Percentiles rank a stretch among this genome's conserved stretches.
Conservation (phyloP, 2,888 invertebrate species). For the Andricus curvator region DNA sequence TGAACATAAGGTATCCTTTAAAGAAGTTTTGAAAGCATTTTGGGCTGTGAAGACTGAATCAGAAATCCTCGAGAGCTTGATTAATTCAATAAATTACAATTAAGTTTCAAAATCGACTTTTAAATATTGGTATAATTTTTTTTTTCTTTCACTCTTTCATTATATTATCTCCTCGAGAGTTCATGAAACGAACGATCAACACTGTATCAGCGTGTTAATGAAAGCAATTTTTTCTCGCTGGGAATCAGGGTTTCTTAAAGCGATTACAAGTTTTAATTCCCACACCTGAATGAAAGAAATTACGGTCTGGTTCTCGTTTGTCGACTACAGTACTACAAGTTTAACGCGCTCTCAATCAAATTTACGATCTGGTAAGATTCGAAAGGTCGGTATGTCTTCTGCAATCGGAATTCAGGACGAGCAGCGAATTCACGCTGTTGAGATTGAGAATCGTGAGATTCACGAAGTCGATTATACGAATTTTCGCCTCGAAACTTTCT, state of each 20-base stretch:
- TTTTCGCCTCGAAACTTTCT: slow-evolving; percentile 37
- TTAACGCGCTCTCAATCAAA: slow-evolving; percentile 45
- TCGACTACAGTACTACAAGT: slow-evolving; percentile 27
- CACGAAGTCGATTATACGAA: slow-evolving; percentile 37
- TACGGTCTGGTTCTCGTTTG: slow-evolving; percentile 28
- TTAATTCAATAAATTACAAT: background rate
- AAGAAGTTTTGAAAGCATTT: too few relatives aligned
- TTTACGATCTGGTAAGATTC: slow-evolving; percentile 43
- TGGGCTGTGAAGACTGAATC: background rate
- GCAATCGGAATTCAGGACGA: slow-evolving; percentile 43
- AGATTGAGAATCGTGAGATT: slow-evolving; percentile 40
- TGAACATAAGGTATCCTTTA: too few relatives aligned
- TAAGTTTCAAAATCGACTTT: background rate
- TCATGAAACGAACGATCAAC: background rate
- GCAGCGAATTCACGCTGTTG: slow-evolving; percentile 36
- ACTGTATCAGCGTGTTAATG: slow-evolving; percentile 13
- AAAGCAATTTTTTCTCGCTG: slow-evolving; percentile 15
- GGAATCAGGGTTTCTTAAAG: slow-evolving; percentile 31
- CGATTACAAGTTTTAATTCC: slow-evolving; percentile 30
- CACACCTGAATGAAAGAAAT: slow-evolving; percentile 29
- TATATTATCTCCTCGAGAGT: background rate
- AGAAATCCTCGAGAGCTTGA: background rate
- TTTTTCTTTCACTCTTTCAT: background rate
- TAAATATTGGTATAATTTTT: background rate
- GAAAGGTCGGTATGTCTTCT: slow-evolving; percentile 46